These are phyloP conservation scores for Rynchops niger DNA, from an alignment of 2,113 vertebrate genomes.

Conservation along the genomic window DNA sequence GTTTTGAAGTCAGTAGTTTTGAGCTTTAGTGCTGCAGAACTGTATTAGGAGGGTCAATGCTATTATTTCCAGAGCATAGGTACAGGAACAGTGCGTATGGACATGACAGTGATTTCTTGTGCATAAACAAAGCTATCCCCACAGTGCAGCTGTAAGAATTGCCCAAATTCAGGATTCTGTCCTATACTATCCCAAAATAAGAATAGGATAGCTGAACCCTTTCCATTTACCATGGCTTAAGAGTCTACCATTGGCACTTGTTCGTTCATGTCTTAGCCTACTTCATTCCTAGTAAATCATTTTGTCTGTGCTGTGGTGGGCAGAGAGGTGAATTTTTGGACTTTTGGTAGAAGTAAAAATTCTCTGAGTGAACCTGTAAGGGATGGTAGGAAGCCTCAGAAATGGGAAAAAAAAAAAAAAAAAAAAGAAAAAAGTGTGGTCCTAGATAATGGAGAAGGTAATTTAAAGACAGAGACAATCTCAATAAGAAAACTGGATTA, in stretches of 20 bases:
- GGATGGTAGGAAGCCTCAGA: not conserved
- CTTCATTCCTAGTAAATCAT: not conserved
- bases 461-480: not conserved
- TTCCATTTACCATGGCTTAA: not conserved
- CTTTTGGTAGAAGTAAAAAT: not conserved
- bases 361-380: not conserved
- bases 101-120: not conserved
- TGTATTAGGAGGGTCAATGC: not conserved
- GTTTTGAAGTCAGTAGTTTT: not conserved
- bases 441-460: not conserved
- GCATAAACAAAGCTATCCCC: not conserved
- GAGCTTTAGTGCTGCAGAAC: not conserved
- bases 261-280: not conserved
- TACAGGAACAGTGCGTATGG: not conserved
- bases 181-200: not conserved
- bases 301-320: not conserved
- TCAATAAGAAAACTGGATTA: not conserved
- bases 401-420: not conserved
- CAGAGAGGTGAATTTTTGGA: not conserved
- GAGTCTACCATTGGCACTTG: not conserved
- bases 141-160: not conserved
- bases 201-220: not conserved
- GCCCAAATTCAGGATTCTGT: not conserved
- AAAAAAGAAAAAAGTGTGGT: not conserved
- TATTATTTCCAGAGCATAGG: not conserved